phyloP scores from a whole-genome alignment of 2,113 vertebrate genomes.

The Scopus umbretta region DNA sequence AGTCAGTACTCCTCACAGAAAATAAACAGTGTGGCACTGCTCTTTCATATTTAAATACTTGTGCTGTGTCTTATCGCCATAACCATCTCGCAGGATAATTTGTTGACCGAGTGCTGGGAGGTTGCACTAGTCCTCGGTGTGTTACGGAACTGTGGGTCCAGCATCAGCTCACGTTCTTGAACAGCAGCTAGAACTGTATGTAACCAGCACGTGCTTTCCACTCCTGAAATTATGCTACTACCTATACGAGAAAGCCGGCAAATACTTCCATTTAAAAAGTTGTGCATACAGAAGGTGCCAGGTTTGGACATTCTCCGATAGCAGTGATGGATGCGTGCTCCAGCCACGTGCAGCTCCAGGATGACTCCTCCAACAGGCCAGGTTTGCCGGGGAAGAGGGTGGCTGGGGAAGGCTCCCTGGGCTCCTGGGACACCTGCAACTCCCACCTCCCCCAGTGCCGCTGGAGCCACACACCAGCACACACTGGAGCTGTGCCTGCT shows the following conservation, averaged over 20 bases:
- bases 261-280: background rate
- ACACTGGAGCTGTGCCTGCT: background rate
- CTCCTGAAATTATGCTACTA: background rate
- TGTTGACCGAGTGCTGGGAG: background rate
- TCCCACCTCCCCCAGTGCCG: background rate
- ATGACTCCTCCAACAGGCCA: background rate
- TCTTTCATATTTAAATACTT: constrained; percentile 5
- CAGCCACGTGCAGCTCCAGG: background rate
- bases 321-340: background rate
- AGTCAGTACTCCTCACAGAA: background rate
- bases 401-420: background rate
- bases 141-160: background rate
- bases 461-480: background rate
- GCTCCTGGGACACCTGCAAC: background rate
- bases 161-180: background rate
- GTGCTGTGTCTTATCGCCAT: background rate
- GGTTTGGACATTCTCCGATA: background rate
- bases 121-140: background rate
- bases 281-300: background rate
- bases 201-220: background rate
- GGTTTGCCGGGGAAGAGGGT: background rate
- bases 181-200: background rate
- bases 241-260: background rate
- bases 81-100: background rate
- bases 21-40: constrained; percentile 8